Evolutionary conservation across 2,888 invertebrate genomes (phyloP), one percentile per base, ranked within the genome.

Genomic region (Furcula furcula): DNA sequence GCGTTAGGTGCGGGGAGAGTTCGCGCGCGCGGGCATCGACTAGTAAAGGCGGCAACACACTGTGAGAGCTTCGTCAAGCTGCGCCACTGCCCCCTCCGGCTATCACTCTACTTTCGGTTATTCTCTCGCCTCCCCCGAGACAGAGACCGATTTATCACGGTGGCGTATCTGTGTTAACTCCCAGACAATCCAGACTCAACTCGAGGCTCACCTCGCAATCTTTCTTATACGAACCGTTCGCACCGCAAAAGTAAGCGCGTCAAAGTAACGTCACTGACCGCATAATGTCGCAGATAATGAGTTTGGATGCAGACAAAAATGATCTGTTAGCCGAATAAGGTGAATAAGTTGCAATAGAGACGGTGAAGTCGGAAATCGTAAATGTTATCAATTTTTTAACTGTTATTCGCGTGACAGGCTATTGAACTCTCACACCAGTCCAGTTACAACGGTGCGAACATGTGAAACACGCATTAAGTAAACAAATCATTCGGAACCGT

Each of bases 31-130:
- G 77, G 55, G 77, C 72, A 73, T 46, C 74, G 58, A 47, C 67
- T 61, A 44, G 68, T 76, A 77, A 76, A 74, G 77, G 70, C 79
- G 66, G 73, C 69, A 62, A 73, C 63, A 76, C 77, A 86, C 86
- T 86, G 83, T 55, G 68, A 69, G 72, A 58, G 40, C 54, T 59
- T 40, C 55, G 55, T 56, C 59, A 59, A 58, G 55, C 70, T 69
- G 74, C 74, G 67, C 65, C 54, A 59, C 52, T 67, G 69, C 76
- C 82, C 79, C 79, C 78, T 66, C 79, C 77, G 73, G 74, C 74
- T 76, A 76, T 78, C 76, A 79, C 76, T 78, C 79, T 76, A 82
- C 85, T 85, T 83, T 86, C 78, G 76, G 79, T 75, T 71, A 65
- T 72, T 68, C 72, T 67, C 67, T 79, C 66, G 64, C 73, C 76